Evolutionary conservation across 2,888 invertebrate genomes (phyloP).

Genomic region (Microdon myrmicae): DNA sequence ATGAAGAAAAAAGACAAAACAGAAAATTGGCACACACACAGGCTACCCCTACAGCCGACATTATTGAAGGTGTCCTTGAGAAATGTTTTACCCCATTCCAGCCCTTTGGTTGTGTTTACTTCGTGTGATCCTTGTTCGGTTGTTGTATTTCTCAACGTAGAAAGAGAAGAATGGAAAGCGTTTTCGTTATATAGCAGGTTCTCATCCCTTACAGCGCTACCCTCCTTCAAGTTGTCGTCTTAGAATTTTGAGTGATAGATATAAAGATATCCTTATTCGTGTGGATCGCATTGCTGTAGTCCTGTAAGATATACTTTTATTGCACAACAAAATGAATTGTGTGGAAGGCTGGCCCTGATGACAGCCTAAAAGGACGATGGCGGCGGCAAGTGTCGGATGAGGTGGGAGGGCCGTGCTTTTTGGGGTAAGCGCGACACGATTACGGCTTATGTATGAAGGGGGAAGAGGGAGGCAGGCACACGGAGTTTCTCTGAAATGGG

Average conservation of each 20-base stretch:
- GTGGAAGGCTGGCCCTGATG: constrained; percentile 29
- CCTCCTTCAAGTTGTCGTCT: constrained; percentile 39
- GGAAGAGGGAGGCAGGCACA: background rate
- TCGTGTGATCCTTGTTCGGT: constrained; percentile 21
- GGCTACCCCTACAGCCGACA: constrained; percentile 36
- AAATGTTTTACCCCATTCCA: constrained; percentile 7
- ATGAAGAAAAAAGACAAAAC: too few species aligned
- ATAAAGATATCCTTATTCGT: constrained; percentile 26
- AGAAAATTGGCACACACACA: constrained; percentile 8
- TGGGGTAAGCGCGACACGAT: too few species aligned
- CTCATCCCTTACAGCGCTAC: constrained; percentile 1
- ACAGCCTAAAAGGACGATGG: background rate
- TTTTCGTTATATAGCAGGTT: too few species aligned
- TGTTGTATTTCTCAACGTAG: constrained; percentile 16
- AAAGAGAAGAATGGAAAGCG: background rate
- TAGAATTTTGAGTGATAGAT: constrained; percentile 26
- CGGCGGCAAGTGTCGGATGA: background rate
- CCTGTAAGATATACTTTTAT: constrained; percentile 21
- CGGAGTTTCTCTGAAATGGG: constrained; percentile 19
- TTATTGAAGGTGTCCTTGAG: constrained; percentile 44
- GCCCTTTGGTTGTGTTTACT: constrained; percentile 10
- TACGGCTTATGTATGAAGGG: too few species aligned
- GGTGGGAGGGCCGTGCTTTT: too few species aligned
- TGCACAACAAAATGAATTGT: constrained; percentile 44
- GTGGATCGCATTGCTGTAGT: constrained; percentile 18